Base-by-base conservation (phyloP, 1,140 invertebrate genomes). In the Acromyrmex charruanus region DNA sequence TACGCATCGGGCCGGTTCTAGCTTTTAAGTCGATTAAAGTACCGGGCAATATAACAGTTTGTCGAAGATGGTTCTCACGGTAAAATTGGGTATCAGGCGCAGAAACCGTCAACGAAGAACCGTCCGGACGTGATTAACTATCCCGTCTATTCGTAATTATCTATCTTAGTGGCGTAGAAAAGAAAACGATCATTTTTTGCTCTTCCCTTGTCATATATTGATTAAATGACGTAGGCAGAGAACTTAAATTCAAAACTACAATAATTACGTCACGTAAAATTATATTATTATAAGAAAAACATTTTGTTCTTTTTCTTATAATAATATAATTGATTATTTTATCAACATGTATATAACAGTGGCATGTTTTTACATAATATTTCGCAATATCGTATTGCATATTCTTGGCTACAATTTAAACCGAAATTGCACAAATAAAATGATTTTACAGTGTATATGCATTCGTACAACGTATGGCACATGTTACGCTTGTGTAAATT, bases 11-110 rank as follows among this genome's bases (percentile, higher is more conserved):
- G 28, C 39, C 55, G 14, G 69, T 77, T 85, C 28, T 53, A 75
- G 51, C 28, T 55, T 39, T 28, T 71, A 71, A 35, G 31, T 49
- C 80, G 89, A 86, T 88, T 72, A 66, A 65, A 71, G 28, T 66
- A 49, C 10, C 35, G 21, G 16, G n/a, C 86, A 16, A 31, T 61
- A 12, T 49, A 71, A 77, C 65, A 72, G 63, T 82, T 80, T 25
- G 58, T 85, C 63, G 61, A 31, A 63, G 69, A 69, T 53, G 31
- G 58, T 89, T 91, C 90, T 91, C 87, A 90, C 87, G 90, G 49
- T 88, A n/a, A 59, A 87, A 90, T 90, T 80, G 21, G 25, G 18
- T 25, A 65, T 25, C 14, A 16, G 61, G 12, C 69, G 25, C 21
- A 49, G 44, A 55, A 69, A 44, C 63, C 55, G 39, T 77, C 84